phyloP scores from a whole-genome alignment of 2,888 invertebrate species.

The Ormyrus thymus region DNA sequence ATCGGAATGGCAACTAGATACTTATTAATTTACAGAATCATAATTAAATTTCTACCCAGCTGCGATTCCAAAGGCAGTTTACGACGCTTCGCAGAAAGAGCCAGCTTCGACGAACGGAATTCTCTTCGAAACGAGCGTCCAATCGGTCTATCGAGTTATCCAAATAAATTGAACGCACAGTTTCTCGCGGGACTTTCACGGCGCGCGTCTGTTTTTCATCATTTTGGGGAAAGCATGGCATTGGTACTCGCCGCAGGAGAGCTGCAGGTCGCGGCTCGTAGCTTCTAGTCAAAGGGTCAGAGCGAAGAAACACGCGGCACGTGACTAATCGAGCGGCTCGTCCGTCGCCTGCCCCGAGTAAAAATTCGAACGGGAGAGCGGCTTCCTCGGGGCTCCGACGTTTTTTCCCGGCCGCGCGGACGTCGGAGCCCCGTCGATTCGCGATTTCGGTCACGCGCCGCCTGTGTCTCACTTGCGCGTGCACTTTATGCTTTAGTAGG shows the following conservation, averaged over 20 bases:
- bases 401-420: background rate
- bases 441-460: slow-evolving; percentile 46
- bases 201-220: slow-evolving; percentile 6
- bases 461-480: slow-evolving; percentile 31
- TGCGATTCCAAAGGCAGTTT: too few species aligned
- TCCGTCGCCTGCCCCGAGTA: background rate
- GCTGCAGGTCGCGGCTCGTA: slow-evolving; percentile 33
- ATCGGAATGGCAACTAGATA: too few species aligned
- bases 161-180: too few species aligned
- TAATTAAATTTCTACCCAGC: too few species aligned
- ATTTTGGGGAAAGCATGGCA: slow-evolving; percentile 43
- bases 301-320: slow-evolving; percentile 40
- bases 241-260: slow-evolving; percentile 18
- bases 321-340: slow-evolving; percentile 26
- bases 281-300: slow-evolving; percentile 22
- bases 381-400: background rate
- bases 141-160: too few species aligned
- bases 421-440: background rate
- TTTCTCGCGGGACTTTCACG: slow-evolving; percentile 36
- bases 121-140: too few species aligned
- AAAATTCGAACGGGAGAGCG: background rate
- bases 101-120: too few species aligned
- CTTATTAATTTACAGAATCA: too few species aligned
- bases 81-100: too few species aligned
- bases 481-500: slow-evolving; percentile 48